phyloP scores from a whole-genome alignment of 2,113 vertebrate species.

The Actinemys pallida region DNA sequence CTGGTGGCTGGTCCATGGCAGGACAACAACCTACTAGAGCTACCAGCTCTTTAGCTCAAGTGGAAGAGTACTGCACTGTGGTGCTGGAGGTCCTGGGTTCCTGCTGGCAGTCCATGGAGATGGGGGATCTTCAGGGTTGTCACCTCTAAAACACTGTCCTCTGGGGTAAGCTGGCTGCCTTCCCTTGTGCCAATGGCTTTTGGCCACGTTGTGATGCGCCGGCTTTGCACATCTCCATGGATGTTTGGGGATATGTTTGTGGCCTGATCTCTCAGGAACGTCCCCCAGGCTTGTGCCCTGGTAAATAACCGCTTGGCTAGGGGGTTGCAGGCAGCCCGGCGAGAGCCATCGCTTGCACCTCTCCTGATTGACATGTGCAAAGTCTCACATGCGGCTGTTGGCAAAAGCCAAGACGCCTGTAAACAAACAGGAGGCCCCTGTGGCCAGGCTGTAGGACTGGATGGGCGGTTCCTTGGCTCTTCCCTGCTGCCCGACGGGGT shows the following conservation, averaged over 20 bases:
- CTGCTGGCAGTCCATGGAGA: neutral
- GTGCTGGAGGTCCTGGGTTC: neutral
- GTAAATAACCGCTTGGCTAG: neutral
- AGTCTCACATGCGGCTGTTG: too few species aligned
- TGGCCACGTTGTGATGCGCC: neutral
- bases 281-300: neutral
- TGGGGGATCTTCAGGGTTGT: neutral
- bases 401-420: too few species aligned
- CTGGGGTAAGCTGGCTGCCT: neutral
- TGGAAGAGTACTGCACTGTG: neutral
- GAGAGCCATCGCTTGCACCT: too few species aligned
- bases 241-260: neutral
- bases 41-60: neutral
- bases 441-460: too few species aligned
- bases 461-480: too few species aligned
- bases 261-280: neutral
- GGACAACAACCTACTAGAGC: neutral
- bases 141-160: neutral
- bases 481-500: too few species aligned
- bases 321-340: neutral
- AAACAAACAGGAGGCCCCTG: too few species aligned
- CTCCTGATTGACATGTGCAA: too few species aligned
- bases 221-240: neutral
- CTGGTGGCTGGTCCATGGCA: neutral
- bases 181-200: neutral